Conservation (phyloP, 2,113 vertebrate genomes). For the Melanerpes aurifrons region DNA sequence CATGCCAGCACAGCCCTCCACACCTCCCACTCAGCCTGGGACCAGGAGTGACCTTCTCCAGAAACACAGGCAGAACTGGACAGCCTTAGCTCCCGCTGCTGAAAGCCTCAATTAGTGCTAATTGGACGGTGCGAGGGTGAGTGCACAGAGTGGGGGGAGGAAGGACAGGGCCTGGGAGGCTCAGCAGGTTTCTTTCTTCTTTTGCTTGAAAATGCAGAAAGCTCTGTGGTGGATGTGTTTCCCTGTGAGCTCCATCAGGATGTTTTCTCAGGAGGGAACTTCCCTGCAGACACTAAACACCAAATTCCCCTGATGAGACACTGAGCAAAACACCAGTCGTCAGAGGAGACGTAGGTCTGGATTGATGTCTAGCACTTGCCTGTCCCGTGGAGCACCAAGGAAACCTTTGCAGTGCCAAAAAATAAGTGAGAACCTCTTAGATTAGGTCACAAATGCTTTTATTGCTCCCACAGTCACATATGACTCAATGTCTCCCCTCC, state of each 20-base stretch:
- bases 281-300: not conserved
- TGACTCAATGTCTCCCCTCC: not conserved
- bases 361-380: not conserved
- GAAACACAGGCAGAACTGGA: rapidly evolving
- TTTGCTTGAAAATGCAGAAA: not conserved
- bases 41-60: not conserved
- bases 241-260: not conserved
- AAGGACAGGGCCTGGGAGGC: not conserved
- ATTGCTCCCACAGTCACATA: not conserved
- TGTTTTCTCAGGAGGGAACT: not conserved
- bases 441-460: not conserved
- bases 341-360: not conserved
- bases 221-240: not conserved
- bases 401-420: not conserved
- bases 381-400: not conserved
- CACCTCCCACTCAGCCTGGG: not conserved
- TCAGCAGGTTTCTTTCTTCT: not conserved
- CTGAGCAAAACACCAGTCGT: rapidly evolving
- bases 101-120: not conserved
- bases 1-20: not conserved
- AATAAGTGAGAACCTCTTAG: not conserved
- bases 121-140: not conserved
- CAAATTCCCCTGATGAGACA: not conserved
- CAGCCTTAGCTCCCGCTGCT: not conserved
- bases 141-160: not conserved